Percentiles rank a stretch among this genome's conserved stretches.
phyloP scores from a whole-genome alignment of 2,113 vertebrate genomes.

The Gila orcuttii region DNA sequence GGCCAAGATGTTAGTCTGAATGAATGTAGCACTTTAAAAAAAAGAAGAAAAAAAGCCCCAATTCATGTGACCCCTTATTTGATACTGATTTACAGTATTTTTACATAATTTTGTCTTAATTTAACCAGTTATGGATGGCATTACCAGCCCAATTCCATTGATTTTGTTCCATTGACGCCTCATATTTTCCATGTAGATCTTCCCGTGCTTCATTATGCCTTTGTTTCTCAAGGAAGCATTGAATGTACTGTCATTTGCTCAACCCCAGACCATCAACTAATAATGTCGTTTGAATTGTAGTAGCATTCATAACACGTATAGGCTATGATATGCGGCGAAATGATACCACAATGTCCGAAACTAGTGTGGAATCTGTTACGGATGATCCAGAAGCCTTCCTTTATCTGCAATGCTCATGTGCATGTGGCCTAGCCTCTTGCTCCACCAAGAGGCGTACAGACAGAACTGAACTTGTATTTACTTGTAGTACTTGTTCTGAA shows the following conservation, averaged over 20 bases:
- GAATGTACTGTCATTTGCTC: neutral
- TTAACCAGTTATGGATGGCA: neutral
- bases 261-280: neutral
- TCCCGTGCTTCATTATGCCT: neutral
- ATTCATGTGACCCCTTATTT: neutral
- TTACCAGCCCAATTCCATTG: neutral
- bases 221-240: neutral
- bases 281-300: neutral
- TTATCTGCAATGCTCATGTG: neutral
- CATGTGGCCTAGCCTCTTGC: neutral
- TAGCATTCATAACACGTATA: neutral
- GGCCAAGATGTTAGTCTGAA: conserved; percentile 16
- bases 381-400: neutral
- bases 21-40: conserved; percentile 38
- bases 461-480: neutral
- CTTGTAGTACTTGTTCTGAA: neutral
- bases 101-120: neutral
- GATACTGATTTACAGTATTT: neutral
- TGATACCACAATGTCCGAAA: neutral
- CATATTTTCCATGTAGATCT: neutral
- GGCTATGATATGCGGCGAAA: neutral
- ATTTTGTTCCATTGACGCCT: neutral
- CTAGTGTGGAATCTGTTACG: conserved; percentile 11
- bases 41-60: too few relatives aligned
- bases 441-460: conserved; percentile 11